A percentile compares a stretch with the other conserved stretches of the same genome.
These are phyloP conservation scores for Hanleya hanleyi DNA, from an alignment of 2,888 invertebrate species.

Conservation along the genomic window DNA sequence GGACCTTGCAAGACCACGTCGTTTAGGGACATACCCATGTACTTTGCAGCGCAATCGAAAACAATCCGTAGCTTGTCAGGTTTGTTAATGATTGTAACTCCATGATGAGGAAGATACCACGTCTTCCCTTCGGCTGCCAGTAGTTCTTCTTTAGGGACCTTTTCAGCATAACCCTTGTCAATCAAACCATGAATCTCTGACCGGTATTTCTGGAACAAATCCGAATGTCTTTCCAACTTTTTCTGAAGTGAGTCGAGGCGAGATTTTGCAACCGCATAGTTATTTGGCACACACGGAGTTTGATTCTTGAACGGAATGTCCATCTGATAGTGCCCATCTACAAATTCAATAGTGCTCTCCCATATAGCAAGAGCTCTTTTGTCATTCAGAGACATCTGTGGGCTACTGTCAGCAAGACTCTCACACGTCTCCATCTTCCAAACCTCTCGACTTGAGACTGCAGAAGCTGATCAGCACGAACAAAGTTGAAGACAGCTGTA, in stretches of 20 bases:
- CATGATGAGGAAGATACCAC: conserved; percentile 23
- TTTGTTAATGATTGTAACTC: neutral
- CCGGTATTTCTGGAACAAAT: neutral
- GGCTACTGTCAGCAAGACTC: conserved; percentile 80
- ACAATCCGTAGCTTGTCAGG: conserved; percentile 31
- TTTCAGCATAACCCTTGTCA: neutral
- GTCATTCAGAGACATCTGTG: conserved; percentile 85
- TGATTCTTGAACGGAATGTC: conserved; percentile 19
- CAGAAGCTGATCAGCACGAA: conserved; percentile 81
- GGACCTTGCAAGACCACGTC: conserved; percentile 28
- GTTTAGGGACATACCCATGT: conserved; percentile 24
- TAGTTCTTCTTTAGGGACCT: neutral
- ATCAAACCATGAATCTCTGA: neutral
- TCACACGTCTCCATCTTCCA: conserved; percentile 21
- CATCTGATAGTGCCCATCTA: conserved; percentile 19
- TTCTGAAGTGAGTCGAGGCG: neutral
- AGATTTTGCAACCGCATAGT: conserved; percentile 5
- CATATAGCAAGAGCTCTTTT: neutral
- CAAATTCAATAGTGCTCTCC: neutral
- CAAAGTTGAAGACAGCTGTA: conserved; percentile 4
- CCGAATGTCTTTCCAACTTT: neutral
- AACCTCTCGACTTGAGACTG: conserved; percentile 85
- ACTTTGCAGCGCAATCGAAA: no score
- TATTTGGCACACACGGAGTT: neutral
- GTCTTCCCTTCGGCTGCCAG: neutral